These are phyloP conservation scores for Drosophila borealis DNA, from an alignment of 2,888 invertebrate genomes.

Conservation along the genomic window DNA sequence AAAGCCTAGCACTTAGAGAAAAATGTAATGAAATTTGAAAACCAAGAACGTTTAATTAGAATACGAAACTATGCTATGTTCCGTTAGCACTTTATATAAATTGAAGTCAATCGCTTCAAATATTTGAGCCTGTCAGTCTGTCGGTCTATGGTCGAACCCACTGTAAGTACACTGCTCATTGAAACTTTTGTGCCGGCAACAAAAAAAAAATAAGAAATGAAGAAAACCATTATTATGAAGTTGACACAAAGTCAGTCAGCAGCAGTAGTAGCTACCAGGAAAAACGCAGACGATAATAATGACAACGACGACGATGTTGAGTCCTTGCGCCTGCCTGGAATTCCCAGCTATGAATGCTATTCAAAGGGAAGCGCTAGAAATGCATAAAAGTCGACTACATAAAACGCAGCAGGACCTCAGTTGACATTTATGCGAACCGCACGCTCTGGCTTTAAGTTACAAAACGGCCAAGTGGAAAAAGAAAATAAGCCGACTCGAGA, in stretches of 20 bases:
- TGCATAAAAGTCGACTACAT: slow-evolving; percentile 77
- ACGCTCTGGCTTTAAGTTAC: slow-evolving; percentile 44
- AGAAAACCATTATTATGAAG: slow-evolving; percentile 75
- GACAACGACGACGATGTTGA: slow-evolving; percentile 57
- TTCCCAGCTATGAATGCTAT: slow-evolving; percentile 48
- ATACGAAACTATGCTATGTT: neutral
- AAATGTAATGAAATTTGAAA: neutral
- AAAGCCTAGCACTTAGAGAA: neutral
- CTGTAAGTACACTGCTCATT: slow-evolving; percentile 50
- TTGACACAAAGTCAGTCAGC: slow-evolving; percentile 76
- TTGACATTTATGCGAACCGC: slow-evolving; percentile 73
- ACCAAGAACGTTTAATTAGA: no score
- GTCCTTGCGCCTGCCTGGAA: slow-evolving; percentile 23
- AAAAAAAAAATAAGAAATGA: slow-evolving; percentile 26
- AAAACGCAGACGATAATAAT: slow-evolving; percentile 70
- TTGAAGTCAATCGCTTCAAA: neutral
- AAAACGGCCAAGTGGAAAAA: slow-evolving; percentile 29
- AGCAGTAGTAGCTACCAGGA: slow-evolving; percentile 46
- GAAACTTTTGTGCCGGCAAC: slow-evolving; percentile 54
- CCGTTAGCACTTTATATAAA: neutral
- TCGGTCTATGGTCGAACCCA: slow-evolving; percentile 30
- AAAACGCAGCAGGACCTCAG: slow-evolving; percentile 70
- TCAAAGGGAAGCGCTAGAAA: slow-evolving; percentile 67
- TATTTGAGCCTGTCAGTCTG: slow-evolving; percentile 1
- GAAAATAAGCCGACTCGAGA: slow-evolving; percentile 30